Base-by-base conservation (phyloP, 2,113 vertebrate species). In the Halichoerus grypus region DNA sequence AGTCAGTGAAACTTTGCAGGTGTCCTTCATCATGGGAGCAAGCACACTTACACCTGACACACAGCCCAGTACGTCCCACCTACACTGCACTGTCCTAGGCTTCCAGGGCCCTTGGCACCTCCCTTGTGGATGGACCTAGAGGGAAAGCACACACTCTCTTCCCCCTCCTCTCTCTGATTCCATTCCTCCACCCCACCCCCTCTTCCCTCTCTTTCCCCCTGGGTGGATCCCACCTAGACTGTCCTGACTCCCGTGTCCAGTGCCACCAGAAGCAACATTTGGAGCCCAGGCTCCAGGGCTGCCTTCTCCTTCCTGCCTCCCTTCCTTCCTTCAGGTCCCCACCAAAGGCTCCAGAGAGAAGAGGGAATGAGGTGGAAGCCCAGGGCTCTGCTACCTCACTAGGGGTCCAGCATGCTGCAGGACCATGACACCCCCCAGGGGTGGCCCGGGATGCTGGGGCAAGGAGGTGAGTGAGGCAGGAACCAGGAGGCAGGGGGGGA, bases 121-220 rank as follows among this genome's bases (percentile, higher is more conserved):
- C 33, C 39, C 21, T n/a, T 71, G 16, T 33, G 28, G 28, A 79
- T 14, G 61, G 22, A 79, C 46, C 14, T 51, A 86, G 36, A 61
- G 28, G 28, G 15, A 79, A 31, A 83, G 22, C 11, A 3, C 8
- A 36, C 11, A 36, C 46, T 93, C 55, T 22, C 36, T 59, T 57
- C 18, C 49, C 49, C 18, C 36, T 36, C 10, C 21, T 72, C 13
- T 31, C 55, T 89, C 67, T n/a, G 65, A 26, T 14, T 28, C 67
- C n/a, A 3, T n/a, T 42, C 14, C 5, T 0, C 16, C 4, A 3
- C 46, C 19, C 24, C 39, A 74, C 6, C 13, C 21, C 3, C 31
- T 10, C 24, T 7, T 49, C 51, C 22, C 61, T 85, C 33, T n/a
- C 61, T 85, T 28, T n/a, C 24, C 24, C 18, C 10, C 15, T 86